Conservation (phyloP, 2,113 vertebrate species). For the Vanacampus margaritifer region DNA sequence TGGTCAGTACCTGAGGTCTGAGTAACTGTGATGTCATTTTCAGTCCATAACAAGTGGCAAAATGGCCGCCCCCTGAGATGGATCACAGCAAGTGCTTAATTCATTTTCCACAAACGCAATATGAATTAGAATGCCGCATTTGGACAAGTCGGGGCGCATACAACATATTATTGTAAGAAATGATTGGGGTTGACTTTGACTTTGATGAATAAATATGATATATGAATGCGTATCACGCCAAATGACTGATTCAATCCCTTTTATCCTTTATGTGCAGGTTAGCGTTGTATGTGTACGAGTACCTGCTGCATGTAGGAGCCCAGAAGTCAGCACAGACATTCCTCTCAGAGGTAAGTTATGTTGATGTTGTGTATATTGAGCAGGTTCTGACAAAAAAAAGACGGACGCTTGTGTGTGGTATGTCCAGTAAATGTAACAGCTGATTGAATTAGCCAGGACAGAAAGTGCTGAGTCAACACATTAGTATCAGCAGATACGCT, state of each 20-base stretch:
- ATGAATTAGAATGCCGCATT: no score
- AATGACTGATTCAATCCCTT: conserved; percentile 19
- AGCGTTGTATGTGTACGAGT: conserved; percentile 98
- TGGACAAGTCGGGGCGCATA: no score
- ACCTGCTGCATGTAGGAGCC: conserved; percentile 98
- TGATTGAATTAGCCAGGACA: conserved; percentile 54
- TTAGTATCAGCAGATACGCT: conserved; percentile 18
- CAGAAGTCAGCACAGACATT: conserved; percentile 99
- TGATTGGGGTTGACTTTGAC: no score
- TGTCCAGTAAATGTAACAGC: conserved; percentile 39
- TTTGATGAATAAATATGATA: background rate
- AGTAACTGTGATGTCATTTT: no score
- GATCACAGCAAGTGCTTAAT: no score
- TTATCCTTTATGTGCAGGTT: conserved; percentile 74
- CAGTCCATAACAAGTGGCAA: no score
- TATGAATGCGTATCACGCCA: background rate
- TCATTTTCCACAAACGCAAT: no score
- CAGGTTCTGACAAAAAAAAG: conserved; percentile 22
- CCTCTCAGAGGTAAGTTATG: conserved; percentile 92
- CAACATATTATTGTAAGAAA: no score
- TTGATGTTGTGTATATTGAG: conserved; percentile 24
- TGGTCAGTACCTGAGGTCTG: no score
- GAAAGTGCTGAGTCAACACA: conserved; percentile 52
- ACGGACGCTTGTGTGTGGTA: conserved; percentile 15
- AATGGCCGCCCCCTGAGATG: no score